Conservation (phyloP, 2,888 invertebrate genomes). For the Eristalinus sepulchralis region DNA sequence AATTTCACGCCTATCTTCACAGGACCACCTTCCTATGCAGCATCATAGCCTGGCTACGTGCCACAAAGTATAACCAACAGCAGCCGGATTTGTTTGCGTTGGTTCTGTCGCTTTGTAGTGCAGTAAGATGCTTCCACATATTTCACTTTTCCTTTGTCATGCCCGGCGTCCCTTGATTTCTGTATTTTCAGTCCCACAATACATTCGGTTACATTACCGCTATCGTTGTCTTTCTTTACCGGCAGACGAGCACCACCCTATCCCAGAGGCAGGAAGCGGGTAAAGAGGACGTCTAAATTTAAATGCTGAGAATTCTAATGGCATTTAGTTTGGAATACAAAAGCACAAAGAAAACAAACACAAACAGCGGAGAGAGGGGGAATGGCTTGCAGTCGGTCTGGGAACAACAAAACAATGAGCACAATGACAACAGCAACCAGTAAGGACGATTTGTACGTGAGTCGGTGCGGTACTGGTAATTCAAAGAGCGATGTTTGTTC, state of each 20-base stretch:
- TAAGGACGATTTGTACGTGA: conserved; percentile 12
- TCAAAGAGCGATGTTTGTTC: conserved; percentile 21
- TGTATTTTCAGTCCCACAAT: not conserved
- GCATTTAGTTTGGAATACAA: conserved; percentile 37
- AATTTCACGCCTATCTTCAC: conserved; percentile 14
- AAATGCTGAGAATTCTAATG: conserved; percentile 54
- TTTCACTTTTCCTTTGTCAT: conserved; percentile 33
- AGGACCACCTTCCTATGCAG: not conserved
- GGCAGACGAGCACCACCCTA: conserved; percentile 6
- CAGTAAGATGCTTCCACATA: conserved; percentile 8
- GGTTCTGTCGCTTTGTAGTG: not conserved
- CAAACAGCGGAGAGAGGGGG: not conserved
- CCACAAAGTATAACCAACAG: conserved; percentile 26
- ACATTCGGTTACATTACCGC: conserved; percentile 11
- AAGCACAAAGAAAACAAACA: conserved; percentile 37
- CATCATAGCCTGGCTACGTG: conserved; percentile 21
- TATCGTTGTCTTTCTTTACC: conserved; percentile 18
- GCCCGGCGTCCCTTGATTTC: conserved; percentile 16
- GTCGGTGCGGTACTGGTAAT: not conserved
- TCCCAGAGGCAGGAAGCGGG: not conserved
- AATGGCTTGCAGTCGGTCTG: not conserved
- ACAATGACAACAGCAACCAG: not conserved
- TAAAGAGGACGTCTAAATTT: conserved; percentile 24
- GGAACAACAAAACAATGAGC: not conserved
- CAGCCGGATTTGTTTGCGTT: conserved; percentile 27